Conservation (phyloP, 2,888 invertebrate species). For the Chymomyza caudatula region DNA sequence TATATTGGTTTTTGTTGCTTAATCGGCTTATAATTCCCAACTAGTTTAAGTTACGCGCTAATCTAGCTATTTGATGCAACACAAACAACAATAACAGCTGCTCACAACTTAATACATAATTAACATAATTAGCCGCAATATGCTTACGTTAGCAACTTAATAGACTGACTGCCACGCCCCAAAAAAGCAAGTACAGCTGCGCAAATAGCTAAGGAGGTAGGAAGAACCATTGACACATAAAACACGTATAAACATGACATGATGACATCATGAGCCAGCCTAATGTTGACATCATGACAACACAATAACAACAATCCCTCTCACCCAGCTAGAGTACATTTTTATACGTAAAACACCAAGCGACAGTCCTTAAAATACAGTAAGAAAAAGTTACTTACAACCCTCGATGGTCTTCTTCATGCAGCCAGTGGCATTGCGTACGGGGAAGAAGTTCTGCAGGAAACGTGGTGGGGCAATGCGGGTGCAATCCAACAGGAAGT, state of each 20-base stretch:
- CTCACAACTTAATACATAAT: background rate
- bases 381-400: slow-evolving; percentile 59
- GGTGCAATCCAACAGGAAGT: slow-evolving; percentile 64
- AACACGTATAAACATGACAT: background rate
- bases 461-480: slow-evolving; percentile 68
- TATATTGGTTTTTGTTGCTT: background rate
- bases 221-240: background rate
- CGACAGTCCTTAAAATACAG: background rate
- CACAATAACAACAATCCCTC: slow-evolving; percentile 10
- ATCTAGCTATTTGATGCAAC: background rate
- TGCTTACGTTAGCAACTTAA: background rate
- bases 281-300: slow-evolving; percentile 38
- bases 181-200: background rate
- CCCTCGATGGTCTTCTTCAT: slow-evolving; percentile 72
- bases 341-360: background rate
- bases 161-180: background rate
- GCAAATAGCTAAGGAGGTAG: background rate
- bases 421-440: slow-evolving; percentile 75
- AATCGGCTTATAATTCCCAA: background rate
- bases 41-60: background rate
- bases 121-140: background rate
- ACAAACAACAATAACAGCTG: background rate
- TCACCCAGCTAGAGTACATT: background rate
- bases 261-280: background rate
- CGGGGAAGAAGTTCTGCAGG: slow-evolving; percentile 51